A percentile compares a stretch with the other conserved stretches of the same genome.
phyloP scores from a whole-genome alignment of 2,113 vertebrate species.

The Dromaius novaehollandiae region DNA sequence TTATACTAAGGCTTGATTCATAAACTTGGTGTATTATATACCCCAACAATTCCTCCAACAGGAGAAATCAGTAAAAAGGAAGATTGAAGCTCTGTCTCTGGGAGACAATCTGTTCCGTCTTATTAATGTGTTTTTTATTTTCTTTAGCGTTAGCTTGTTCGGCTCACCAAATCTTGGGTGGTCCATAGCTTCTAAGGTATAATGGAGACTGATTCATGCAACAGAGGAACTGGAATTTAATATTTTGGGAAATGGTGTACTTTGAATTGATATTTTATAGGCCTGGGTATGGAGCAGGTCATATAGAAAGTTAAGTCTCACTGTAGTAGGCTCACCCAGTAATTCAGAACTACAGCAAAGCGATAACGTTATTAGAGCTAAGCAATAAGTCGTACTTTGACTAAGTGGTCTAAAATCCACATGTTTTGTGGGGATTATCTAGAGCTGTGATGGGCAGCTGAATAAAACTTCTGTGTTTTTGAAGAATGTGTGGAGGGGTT shows the following conservation, averaged over 20 bases:
- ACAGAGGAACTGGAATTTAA: not conserved
- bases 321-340: not conserved
- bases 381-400: constrained; percentile 35
- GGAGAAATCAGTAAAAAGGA: not conserved
- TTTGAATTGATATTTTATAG: not conserved
- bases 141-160: not conserved
- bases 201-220: not conserved
- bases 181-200: not conserved
- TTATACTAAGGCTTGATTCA: not conserved
- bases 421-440: constrained; percentile 9
- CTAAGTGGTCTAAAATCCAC: constrained; percentile 34
- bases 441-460: not conserved
- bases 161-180: not conserved
- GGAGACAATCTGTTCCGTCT: not conserved
- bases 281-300: not conserved
- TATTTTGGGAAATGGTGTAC: not conserved
- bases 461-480: not conserved
- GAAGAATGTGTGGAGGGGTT: not conserved
- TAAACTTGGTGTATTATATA: not conserved
- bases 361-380: not conserved
- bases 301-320: not conserved
- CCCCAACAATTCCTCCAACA: not conserved
- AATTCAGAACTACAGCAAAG: not conserved
- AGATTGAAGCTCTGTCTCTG: not conserved
- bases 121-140: not conserved